These are phyloP conservation scores for Microplitis manilae DNA, from an alignment of 2,888 invertebrate genomes.

Conservation along the genomic window DNA sequence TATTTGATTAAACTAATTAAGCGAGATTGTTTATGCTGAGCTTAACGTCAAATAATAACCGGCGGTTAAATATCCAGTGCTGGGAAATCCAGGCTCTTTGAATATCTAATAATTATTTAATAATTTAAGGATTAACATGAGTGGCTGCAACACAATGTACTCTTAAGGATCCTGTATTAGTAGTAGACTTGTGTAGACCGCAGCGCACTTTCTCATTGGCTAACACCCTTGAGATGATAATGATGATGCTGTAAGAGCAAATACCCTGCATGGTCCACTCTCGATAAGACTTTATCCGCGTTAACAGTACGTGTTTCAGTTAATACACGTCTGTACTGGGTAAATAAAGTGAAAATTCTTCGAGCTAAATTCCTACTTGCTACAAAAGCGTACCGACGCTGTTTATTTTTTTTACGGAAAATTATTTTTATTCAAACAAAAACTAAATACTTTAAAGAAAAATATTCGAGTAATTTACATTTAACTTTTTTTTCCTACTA, in stretches of 20 bases:
- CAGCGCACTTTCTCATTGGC: constrained; percentile 21
- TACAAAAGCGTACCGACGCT: too few relatives aligned
- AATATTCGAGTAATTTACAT: neutral
- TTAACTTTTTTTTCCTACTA: neutral
- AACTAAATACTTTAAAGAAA: neutral
- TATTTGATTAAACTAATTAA: neutral
- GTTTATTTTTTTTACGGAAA: too few relatives aligned
- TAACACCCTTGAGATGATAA: constrained; percentile 34
- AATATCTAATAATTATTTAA: constrained; percentile 38
- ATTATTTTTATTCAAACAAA: neutral
- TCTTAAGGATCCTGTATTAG: constrained; percentile 24
- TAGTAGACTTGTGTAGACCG: constrained; percentile 20
- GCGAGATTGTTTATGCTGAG: constrained; percentile 1
- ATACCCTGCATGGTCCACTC: constrained; percentile 33
- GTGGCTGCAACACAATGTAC: neutral
- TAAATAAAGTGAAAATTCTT: constrained; percentile 21
- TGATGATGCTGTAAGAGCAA: neutral
- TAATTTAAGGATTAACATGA: constrained; percentile 46
- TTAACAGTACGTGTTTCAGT: constrained; percentile 26
- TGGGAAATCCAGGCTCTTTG: neutral
- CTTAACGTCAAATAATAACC: neutral
- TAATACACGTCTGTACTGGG: neutral
- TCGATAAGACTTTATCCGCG: constrained; percentile 42
- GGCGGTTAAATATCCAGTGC: neutral
- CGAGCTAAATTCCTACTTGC: neutral